A percentile compares a stretch with the other conserved stretches of the same genome.
Conservation (phyloP, 1,140 invertebrate species). For the Trachelipus rathkii region DNA sequence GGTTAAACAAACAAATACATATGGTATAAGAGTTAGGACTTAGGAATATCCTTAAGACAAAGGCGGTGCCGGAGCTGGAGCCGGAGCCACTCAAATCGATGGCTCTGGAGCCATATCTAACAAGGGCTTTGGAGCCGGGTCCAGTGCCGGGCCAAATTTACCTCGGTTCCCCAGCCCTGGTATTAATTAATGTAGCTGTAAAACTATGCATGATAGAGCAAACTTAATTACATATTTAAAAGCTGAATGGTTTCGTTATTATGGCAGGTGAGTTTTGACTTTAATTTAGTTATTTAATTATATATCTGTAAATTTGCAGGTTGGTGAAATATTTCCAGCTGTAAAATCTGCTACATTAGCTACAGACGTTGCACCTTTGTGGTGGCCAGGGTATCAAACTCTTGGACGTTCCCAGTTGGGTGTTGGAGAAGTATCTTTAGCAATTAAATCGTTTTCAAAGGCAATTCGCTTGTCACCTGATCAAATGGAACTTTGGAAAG, state of each 20-base stretch:
- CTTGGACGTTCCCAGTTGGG: conserved; percentile 52
- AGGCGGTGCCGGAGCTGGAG: too few species aligned
- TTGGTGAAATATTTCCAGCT: conserved; percentile 35
- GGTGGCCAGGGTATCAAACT: conserved; percentile 54
- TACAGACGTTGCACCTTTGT: conserved; percentile 49
- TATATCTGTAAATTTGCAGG: conserved; percentile 7
- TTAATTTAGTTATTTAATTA: not conserved
- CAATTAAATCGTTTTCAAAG: conserved; percentile 51
- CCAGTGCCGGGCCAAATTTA: too few species aligned
- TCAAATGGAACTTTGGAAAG: conserved; percentile 51
- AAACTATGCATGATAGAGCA: not conserved
- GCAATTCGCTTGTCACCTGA: conserved; percentile 52
- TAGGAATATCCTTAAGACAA: too few species aligned
- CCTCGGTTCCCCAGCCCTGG: too few species aligned
- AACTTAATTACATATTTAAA: not conserved
- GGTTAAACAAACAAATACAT: too few species aligned
- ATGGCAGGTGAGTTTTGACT: not conserved
- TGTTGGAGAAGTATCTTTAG: conserved; percentile 52
- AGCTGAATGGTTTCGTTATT: not conserved
- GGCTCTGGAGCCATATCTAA: too few species aligned
- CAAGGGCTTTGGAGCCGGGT: too few species aligned
- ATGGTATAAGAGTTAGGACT: too few species aligned
- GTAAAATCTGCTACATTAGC: conserved; percentile 49
- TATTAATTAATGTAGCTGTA: too few species aligned
- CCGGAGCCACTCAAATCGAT: too few species aligned